Conservation (phyloP, 2,113 vertebrate genomes). For the Hypocryptadius cinnamomeus region DNA sequence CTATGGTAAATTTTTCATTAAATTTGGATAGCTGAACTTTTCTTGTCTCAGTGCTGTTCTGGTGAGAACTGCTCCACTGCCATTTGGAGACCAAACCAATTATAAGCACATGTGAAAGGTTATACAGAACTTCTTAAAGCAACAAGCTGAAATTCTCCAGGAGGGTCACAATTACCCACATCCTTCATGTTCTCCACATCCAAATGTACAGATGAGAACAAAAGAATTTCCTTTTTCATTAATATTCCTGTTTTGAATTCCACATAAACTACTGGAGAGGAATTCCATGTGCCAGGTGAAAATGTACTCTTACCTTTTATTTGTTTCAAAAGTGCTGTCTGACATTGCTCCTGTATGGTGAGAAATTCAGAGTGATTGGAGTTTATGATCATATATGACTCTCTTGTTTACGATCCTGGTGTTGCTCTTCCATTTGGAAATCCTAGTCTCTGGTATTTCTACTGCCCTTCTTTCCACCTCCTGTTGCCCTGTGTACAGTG, state of each 20-base stretch:
- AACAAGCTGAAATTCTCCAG: background rate
- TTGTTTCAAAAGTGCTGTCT: background rate
- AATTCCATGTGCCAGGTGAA: background rate
- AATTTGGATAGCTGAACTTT: background rate
- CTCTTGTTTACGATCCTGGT: background rate
- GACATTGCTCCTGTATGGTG: background rate
- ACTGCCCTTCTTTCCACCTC: background rate
- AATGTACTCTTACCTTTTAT: background rate
- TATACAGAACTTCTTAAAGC: background rate
- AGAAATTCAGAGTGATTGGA: background rate
- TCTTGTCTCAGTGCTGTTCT: accelerated
- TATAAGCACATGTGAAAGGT: background rate
- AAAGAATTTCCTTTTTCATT: background rate
- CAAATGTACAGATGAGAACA: background rate
- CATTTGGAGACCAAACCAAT: background rate
- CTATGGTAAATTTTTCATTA: background rate
- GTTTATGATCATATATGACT: background rate
- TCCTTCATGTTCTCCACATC: background rate
- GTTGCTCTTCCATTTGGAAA: background rate
- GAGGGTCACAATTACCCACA: background rate
- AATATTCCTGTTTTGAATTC: background rate
- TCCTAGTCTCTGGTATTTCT: background rate
- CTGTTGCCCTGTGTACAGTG: background rate
- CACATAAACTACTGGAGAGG: background rate
- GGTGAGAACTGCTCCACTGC: background rate